Evolutionary conservation across 30 jellyfish, hydroid and myxozoan species (phyloP), one percentile per base, ranked within the genome.

Genomic region (Turritopsis dohrnii): DNA sequence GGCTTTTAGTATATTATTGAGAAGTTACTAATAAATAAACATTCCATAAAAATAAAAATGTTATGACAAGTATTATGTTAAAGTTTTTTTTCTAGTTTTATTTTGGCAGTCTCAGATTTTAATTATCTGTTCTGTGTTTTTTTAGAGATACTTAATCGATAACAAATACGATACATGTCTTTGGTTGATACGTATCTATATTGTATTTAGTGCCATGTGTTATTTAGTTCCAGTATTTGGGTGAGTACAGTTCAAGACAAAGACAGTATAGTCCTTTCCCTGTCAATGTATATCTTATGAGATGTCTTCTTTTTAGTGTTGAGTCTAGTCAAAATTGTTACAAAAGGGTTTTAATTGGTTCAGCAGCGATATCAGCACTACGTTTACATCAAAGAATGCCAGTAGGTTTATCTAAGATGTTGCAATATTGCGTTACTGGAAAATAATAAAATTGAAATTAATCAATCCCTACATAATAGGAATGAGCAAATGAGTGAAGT

Each of bases 321-420:
- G 96, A 88, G 81, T 81, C 86, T 74, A 75, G 93, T 84, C 84
- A 84, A 4, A 84, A 79, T 66, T 88, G 93, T 65, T 93, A 80
- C 80, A 85, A 87, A 88, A 85, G 96, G 79, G 96, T 93, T 20
- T 79, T 93, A 52, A 74, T 93, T 41, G 94, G 97, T 27, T 88
- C 97, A 0, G 98, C 98, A 23, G 90, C 98, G 8, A 86, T 88
- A 1, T 93, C 96, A 1, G 98, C 98, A 0, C 77, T 93, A 73
- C 81, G 98, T 53, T 87, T 93, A n/a, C 98, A 93, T 71, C 98
- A 93, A 86, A 71, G 98, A 81, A 76, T 93, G 20, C 98, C 98
- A 27, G 98, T 93, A 71, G 29, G n/a, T n/a, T n/a, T n/a, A n/a
- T n/a, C n/a, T n/a, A n/a, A n/a, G n/a, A n/a, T n/a, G n/a, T n/a